Evolutionary conservation across 2,113 vertebrate species (phyloP).

Genomic region (Aythya baeri): DNA sequence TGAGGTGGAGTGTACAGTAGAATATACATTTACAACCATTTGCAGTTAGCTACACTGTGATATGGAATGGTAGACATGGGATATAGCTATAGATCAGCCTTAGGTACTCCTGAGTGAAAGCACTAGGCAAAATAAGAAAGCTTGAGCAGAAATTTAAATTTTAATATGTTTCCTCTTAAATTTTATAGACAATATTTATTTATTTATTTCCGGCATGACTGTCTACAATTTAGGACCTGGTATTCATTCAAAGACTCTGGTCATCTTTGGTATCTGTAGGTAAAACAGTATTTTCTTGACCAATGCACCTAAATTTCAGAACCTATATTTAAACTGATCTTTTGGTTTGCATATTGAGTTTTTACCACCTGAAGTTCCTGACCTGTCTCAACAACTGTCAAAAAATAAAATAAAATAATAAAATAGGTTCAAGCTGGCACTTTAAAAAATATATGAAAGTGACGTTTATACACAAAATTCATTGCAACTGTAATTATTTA

Average conservation of each 20-base stretch:
- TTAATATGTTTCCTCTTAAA: background rate
- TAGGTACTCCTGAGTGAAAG: background rate
- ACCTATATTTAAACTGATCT: background rate
- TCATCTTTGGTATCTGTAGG: background rate
- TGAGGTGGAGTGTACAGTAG: too few relatives aligned
- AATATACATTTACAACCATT: background rate
- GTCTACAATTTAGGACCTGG: background rate
- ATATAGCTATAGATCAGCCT: background rate
- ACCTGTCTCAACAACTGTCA: background rate
- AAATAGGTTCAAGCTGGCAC: background rate
- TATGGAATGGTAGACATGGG: background rate
- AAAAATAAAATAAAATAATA: background rate
- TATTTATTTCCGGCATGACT: background rate
- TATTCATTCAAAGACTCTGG: background rate
- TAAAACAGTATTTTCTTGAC: background rate
- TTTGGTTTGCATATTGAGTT: background rate
- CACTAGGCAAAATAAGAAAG: background rate
- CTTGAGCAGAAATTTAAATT: background rate
- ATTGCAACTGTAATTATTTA: background rate
- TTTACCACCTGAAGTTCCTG: background rate
- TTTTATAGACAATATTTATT: background rate
- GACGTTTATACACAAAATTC: background rate
- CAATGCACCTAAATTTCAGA: background rate
- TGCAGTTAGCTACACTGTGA: background rate
- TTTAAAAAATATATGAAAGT: background rate